Percentiles rank a stretch among this genome's conserved stretches.
Evolutionary conservation across 2,113 vertebrate species (phyloP).

Genomic region (Bombycilla garrulus): DNA sequence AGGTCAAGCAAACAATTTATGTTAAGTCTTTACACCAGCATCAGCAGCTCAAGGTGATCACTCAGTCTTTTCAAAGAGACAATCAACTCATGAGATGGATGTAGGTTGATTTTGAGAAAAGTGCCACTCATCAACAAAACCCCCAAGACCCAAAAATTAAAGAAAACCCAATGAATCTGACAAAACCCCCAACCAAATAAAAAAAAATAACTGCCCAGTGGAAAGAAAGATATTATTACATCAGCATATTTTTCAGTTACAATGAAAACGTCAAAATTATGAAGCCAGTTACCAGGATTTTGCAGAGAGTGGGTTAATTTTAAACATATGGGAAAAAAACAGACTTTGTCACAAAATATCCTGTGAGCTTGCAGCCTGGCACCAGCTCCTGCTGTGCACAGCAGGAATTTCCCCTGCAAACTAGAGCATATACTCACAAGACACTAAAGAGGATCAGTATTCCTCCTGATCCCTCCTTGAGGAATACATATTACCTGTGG

Average conservation of each 20-base stretch:
- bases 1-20: not conserved
- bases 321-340: not conserved
- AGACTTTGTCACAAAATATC: slow-evolving; percentile 4
- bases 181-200: rapidly evolving
- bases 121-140: not conserved
- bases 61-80: not conserved
- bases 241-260: not conserved
- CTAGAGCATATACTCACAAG: not conserved
- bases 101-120: not conserved
- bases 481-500: not conserved
- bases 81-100: not conserved
- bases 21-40: not conserved
- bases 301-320: not conserved
- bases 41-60: not conserved
- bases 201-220: not conserved
- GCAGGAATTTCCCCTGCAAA: slow-evolving; percentile 45
- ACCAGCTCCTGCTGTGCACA: slow-evolving; percentile 68
- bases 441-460: slow-evolving; percentile 15
- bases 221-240: not conserved
- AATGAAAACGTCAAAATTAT: not conserved
- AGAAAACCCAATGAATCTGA: rapidly evolving
- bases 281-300: not conserved
- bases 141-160: rapidly evolving
- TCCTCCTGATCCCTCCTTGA: not conserved
- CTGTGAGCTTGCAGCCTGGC: slow-evolving; percentile 18